Percentiles rank a stretch among this genome's conserved stretches.
Evolutionary conservation across 2,113 vertebrate species (phyloP).

Genomic region (Menura novaehollandiae): DNA sequence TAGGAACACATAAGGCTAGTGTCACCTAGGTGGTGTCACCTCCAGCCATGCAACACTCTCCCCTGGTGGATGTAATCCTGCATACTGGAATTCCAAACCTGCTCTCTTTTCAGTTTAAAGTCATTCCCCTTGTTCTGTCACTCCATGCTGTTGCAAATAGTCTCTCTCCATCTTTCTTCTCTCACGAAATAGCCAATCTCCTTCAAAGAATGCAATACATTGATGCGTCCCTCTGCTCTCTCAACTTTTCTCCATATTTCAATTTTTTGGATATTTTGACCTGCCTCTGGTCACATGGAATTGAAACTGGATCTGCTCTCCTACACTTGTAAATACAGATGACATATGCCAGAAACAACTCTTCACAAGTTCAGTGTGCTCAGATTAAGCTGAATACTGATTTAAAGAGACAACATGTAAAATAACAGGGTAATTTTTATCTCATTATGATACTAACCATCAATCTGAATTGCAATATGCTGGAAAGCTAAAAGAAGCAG

Average conservation of each 20-base stretch:
- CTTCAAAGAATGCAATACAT: neutral
- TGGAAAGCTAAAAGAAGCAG: neutral
- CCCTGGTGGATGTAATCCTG: neutral
- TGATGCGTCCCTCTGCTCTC: neutral
- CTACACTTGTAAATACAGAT: neutral
- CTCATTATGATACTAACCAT: neutral
- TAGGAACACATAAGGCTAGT: neutral
- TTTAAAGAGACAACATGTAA: neutral
- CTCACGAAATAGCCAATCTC: neutral
- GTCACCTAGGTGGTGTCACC: neutral
- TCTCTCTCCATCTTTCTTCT: neutral
- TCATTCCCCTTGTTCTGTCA: neutral
- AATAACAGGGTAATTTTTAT: neutral
- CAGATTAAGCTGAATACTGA: neutral
- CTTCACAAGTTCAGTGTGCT: neutral
- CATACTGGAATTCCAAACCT: neutral
- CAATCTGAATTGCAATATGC: neutral
- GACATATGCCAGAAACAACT: neutral
- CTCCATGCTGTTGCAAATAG: neutral
- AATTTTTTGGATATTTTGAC: neutral
- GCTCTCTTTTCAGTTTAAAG: neutral
- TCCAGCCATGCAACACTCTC: fast-evolving
- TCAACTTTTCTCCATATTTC: neutral
- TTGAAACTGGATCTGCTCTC: neutral
- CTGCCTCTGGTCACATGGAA: neutral